Evolutionary conservation across 1,140 invertebrate species (phyloP).

Genomic region (Adoxophyes honmai): DNA sequence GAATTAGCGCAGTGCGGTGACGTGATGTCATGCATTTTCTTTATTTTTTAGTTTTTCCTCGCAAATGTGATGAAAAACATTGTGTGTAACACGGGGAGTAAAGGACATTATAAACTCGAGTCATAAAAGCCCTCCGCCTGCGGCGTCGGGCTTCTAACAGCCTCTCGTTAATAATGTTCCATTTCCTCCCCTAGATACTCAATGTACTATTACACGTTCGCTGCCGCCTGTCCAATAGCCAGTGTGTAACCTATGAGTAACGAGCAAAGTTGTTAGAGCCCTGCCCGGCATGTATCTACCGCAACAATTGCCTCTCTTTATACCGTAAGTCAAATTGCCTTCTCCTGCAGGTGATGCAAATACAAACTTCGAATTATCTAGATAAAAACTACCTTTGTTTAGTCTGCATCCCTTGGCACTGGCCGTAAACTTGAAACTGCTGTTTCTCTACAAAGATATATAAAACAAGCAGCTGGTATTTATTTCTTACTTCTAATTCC

Average conservation of each 20-base stretch:
- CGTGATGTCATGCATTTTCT: too few species aligned
- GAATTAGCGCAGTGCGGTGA: too few species aligned
- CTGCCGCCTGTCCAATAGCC: neutral
- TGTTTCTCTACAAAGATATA: conserved; percentile 2
- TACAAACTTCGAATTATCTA: conserved; percentile 6
- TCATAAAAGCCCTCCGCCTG: too few species aligned
- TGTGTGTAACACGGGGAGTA: too few species aligned
- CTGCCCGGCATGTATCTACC: neutral
- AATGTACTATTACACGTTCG: neutral
- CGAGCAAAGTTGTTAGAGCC: conserved; percentile 3
- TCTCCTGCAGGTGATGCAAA: conserved; percentile 10
- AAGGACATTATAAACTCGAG: too few species aligned
- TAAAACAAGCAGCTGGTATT: conserved; percentile 9
- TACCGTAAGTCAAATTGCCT: neutral
- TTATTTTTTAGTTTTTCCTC: too few species aligned
- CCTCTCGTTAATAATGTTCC: too few species aligned
- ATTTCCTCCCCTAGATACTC: too few species aligned
- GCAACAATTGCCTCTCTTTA: neutral
- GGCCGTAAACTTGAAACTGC: neutral
- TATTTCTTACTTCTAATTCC: conserved; percentile 9
- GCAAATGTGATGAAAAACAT: too few species aligned
- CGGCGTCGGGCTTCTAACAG: too few species aligned
- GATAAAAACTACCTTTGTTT: conserved; percentile 9
- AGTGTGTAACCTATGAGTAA: neutral
- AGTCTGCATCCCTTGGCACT: neutral